Evolutionary conservation across 2,797 vertebrate species (phyloP), one percentile per base, ranked within the genome.

Genomic region (Sarcophilus harrisii): DNA sequence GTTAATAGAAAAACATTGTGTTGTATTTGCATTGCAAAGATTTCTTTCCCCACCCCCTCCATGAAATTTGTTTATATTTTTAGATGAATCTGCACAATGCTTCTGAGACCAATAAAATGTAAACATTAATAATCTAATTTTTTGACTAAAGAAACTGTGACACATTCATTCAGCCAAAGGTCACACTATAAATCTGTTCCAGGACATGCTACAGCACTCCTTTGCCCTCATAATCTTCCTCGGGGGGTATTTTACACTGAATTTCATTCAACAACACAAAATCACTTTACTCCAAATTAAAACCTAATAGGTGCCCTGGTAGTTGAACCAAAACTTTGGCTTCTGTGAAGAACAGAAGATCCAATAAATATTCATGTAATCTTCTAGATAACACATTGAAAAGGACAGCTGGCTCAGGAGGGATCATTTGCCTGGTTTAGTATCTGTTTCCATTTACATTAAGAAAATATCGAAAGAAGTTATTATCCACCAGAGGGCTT

Each of bases 341-440:
- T 97, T 97, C 52, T 96, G 92, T 97, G 89, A 96, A 94, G 97
- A 98, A 97, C 52, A 97, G 92, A 97, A 94, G 81, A 96, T 92
- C 94, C 93, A 96, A 98, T 98, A 98, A 98, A 98, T 98, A 98
- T 98, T 98, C 96, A 98, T 98, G 96, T 97, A 96, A 97, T 98
- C 96, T 97, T 87, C 95, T 93, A 57, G 96, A 93, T 97, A 98
- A 97, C 92, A 97, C 96, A 98, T 94, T 97, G 96, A 97, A 98
- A 98, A 98, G 97, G 98, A 98, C 98, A 98, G 96, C 96, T 98
- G 97, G 94, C 97, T 98, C 97, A 96, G 97, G 95, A 97, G 98
- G 93, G 93, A 97, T 98, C 96, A 94, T 98, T 98, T 98, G 54
- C 94, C 97, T 98, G 90, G 95, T 97, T 98, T 98, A 95, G 96